Evolutionary conservation across 2,888 invertebrate species (phyloP).

Genomic region (Quadriops clusia): DNA sequence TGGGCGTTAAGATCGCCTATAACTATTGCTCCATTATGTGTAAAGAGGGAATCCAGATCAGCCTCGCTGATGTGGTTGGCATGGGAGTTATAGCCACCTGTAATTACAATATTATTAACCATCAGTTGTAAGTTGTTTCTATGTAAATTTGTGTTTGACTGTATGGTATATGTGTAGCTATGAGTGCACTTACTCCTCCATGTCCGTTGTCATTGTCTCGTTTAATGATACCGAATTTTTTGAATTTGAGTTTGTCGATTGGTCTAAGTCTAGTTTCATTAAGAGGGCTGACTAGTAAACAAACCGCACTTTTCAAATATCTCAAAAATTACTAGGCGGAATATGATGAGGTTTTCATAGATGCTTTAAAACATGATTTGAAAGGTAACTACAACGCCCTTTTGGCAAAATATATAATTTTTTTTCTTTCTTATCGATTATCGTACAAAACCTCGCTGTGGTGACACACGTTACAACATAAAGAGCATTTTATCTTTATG

Average conservation of each 20-base stretch:
- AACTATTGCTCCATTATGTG: slow-evolving; percentile 7
- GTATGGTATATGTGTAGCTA: slow-evolving; percentile 4
- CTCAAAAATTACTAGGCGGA: too few species aligned
- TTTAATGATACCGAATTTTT: slow-evolving; percentile 2
- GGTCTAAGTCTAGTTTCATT: slow-evolving; percentile 12
- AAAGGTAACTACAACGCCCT: too few species aligned
- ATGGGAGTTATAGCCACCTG: slow-evolving; percentile 11
- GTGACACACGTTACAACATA: too few species aligned
- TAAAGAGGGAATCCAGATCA: slow-evolving; percentile 7
- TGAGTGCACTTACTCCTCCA: slow-evolving; percentile 3
- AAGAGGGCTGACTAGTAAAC: too few species aligned
- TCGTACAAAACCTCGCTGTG: too few species aligned
- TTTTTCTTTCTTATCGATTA: too few species aligned
- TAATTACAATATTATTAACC: slow-evolving; percentile 5
- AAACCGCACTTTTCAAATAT: too few species aligned
- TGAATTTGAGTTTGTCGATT: slow-evolving; percentile 5
- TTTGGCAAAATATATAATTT: too few species aligned
- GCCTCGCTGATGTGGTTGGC: slow-evolving; percentile 1
- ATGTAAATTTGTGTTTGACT: slow-evolving; percentile 4
- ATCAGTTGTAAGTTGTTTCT: slow-evolving; percentile 11
- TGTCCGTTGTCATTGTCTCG: slow-evolving; percentile 1
- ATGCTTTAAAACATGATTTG: too few species aligned
- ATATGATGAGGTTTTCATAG: too few species aligned
- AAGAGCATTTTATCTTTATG: too few species aligned
- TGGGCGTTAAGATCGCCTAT: slow-evolving; percentile 10